Evolutionary conservation across 1,140 invertebrate genomes (phyloP).

Genomic region (Pentalonia nigronervosa): DNA sequence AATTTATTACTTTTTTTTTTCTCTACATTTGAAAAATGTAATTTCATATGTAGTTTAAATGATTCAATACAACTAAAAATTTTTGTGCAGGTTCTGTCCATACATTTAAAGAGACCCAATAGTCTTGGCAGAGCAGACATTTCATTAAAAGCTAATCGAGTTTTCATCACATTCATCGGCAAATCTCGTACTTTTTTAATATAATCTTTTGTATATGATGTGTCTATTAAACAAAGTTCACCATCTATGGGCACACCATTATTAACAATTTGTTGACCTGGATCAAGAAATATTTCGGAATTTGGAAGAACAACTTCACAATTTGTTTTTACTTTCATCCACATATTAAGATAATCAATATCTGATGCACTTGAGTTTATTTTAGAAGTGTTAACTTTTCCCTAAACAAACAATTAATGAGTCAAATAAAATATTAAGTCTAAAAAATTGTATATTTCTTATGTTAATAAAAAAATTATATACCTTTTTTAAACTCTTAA

Average conservation of each 20-base stretch:
- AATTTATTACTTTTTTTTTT: constrained; percentile 46
- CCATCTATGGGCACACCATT: background rate
- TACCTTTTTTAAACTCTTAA: constrained; percentile 35
- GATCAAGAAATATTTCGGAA: background rate
- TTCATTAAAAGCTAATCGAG: background rate
- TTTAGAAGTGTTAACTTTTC: background rate
- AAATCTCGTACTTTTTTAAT: background rate
- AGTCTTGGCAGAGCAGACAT: constrained; percentile 2
- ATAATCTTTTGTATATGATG: constrained; percentile 13
- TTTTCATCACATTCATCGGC: constrained; percentile 38
- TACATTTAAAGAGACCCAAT: constrained; percentile 50
- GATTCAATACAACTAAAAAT: background rate
- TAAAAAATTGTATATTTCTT: background rate
- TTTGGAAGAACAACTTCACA: background rate
- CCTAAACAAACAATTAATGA: background rate
- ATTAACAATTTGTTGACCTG: constrained; percentile 29
- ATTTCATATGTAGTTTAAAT: constrained; percentile 43
- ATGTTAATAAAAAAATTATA: constrained; percentile 8
- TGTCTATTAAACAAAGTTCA: constrained; percentile 22
- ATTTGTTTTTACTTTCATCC: background rate
- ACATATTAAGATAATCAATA: background rate
- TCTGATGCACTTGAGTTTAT: background rate
- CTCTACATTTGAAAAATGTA: constrained; percentile 40
- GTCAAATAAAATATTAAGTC: background rate
- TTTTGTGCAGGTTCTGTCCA: constrained; percentile 39